These are phyloP conservation scores for Hiodon alosoides DNA, from an alignment of 2,113 vertebrate genomes.

Conservation along the genomic window DNA sequence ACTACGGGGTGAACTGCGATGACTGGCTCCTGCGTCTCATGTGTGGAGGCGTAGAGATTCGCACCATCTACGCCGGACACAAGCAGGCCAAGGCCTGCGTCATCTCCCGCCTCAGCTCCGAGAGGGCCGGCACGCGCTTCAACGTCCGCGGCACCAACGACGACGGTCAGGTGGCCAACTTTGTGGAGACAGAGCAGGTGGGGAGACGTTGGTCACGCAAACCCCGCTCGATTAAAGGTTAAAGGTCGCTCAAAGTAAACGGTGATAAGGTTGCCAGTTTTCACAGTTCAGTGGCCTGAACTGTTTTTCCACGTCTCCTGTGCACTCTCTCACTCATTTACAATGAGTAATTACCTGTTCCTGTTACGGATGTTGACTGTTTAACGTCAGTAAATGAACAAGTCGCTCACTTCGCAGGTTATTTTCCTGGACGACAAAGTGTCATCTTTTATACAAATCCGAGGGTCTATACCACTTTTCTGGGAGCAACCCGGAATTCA, in stretches of 20 bases:
- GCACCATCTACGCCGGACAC: conserved; percentile 95
- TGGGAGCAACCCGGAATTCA: conserved; percentile 98
- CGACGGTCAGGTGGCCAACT: conserved; percentile 94
- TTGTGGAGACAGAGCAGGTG: conserved; percentile 98
- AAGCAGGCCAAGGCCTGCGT: conserved; percentile 97
- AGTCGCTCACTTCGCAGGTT: conserved; percentile 59
- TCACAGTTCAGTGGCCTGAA: no score
- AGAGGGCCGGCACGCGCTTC: conserved; percentile 90
- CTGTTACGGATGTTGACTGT: background rate
- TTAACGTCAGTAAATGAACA: background rate
- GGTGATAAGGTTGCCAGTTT: no score
- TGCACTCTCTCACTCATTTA: background rate
- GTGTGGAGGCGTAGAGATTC: conserved; percentile 94
- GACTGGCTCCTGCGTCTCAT: conserved; percentile 92
- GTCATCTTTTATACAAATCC: conserved; percentile 95
- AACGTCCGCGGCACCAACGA: conserved; percentile 96
- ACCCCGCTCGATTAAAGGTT: background rate
- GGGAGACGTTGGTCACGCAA: background rate
- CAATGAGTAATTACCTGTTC: no score
- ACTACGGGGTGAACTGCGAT: conserved; percentile 93
- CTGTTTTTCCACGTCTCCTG: background rate
- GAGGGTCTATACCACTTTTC: conserved; percentile 92
- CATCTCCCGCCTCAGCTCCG: conserved; percentile 92
- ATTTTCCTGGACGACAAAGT: conserved; percentile 90
- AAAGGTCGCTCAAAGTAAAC: no score